Evolutionary conservation across 2,113 vertebrate species (phyloP).

Genomic region (Heterocephalus glaber): DNA sequence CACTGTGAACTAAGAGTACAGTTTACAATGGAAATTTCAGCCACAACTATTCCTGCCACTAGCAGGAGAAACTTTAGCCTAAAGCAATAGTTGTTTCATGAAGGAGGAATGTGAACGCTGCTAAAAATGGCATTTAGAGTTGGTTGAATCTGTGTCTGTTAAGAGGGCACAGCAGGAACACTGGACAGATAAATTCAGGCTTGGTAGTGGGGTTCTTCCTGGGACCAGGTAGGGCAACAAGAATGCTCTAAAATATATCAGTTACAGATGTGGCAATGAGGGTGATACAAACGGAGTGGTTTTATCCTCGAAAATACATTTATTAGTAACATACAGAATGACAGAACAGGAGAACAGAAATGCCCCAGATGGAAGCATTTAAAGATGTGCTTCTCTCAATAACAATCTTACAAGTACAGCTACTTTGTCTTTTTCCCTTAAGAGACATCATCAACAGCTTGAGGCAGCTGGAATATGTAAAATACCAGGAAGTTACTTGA

Average conservation of each 20-base stretch:
- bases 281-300: no score
- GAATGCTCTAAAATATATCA: neutral
- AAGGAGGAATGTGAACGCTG: conserved; percentile 61
- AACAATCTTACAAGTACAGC: neutral
- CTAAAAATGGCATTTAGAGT: conserved; percentile 48
- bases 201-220: neutral
- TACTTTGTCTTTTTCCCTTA: conserved; percentile 4
- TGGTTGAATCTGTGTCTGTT: neutral
- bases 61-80: conserved; percentile 67
- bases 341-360: neutral
- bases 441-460: conserved; percentile 42
- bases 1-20: conserved; percentile 44
- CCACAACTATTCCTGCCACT: conserved; percentile 63
- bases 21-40: conserved; percentile 74
- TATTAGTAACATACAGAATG: neutral
- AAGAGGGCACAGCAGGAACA: conserved; percentile 44
- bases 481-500: conserved; percentile 66
- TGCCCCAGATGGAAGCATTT: neutral
- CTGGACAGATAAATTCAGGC: neutral
- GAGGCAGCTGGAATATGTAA: conserved; percentile 69
- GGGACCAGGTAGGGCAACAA: neutral
- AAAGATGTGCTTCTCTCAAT: neutral
- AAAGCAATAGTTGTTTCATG: conserved; percentile 63
- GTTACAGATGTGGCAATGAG: neutral
- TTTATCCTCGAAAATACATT: conserved; percentile 9